Evolutionary conservation across 2,888 invertebrate species (phyloP).

Genomic region (Brenthis ino): DNA sequence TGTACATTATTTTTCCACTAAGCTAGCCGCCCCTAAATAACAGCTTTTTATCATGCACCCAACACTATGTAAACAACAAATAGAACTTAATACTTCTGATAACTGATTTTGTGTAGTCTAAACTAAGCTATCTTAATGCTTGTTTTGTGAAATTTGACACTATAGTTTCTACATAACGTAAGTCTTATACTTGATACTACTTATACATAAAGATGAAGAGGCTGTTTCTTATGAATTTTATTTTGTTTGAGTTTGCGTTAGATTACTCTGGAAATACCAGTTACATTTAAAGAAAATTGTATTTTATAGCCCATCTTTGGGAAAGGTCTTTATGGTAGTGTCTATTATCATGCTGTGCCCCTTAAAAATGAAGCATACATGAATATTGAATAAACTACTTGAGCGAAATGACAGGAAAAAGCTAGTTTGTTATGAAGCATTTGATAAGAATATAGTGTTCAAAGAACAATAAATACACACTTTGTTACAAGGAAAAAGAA

Average conservation of each 20-base stretch:
- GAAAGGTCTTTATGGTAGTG: too few relatives aligned
- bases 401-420: neutral
- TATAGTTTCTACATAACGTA: neutral
- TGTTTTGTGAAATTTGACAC: constrained; percentile 22
- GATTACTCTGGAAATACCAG: too few relatives aligned
- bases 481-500: neutral
- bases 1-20: too few relatives aligned
- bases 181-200: neutral
- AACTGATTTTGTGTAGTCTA: constrained; percentile 2
- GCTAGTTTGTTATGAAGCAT: neutral
- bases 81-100: neutral
- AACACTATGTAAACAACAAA: neutral
- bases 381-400: too few relatives aligned
- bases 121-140: neutral
- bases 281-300: too few relatives aligned
- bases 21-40: too few relatives aligned
- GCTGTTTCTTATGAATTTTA: too few relatives aligned
- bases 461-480: neutral
- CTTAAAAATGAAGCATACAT: too few relatives aligned
- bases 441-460: constrained; percentile 7
- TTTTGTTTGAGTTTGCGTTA: too few relatives aligned
- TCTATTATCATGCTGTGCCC: too few relatives aligned
- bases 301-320: too few relatives aligned
- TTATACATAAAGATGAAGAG: too few relatives aligned
- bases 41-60: neutral